phyloP scores from a whole-genome alignment of 2,797 vertebrate genomes.

The Sarcophilus harrisii region DNA sequence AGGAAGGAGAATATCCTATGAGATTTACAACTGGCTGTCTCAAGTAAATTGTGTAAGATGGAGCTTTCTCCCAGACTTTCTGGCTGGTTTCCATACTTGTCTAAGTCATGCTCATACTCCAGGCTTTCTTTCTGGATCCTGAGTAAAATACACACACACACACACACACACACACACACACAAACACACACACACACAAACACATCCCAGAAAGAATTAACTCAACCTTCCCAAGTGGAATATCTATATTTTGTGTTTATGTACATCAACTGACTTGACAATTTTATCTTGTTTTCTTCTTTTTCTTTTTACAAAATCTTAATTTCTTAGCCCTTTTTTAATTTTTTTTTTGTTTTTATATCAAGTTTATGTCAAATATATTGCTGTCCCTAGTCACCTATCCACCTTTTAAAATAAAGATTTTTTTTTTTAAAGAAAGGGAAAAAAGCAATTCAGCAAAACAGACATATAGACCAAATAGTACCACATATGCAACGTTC shows the following conservation, averaged over 20 bases:
- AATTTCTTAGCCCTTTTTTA: background rate
- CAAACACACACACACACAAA: too few relatives aligned
- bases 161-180: background rate
- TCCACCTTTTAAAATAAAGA: background rate
- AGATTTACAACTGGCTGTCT: constrained; percentile 81
- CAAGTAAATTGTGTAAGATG: constrained; percentile 80
- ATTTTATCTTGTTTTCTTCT: background rate
- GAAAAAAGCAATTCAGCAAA: background rate
- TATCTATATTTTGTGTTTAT: background rate
- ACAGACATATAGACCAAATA: background rate
- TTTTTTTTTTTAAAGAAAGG: background rate
- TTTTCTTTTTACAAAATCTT: background rate
- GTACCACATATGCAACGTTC: background rate
- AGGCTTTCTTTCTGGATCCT: constrained; percentile 35
- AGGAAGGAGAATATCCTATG: constrained; percentile 81
- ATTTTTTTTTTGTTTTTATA: background rate
- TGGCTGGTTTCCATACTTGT: constrained; percentile 78
- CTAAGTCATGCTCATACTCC: constrained; percentile 77
- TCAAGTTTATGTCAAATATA: background rate
- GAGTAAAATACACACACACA: background rate
- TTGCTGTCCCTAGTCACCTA: background rate
- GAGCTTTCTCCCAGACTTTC: constrained; percentile 80
- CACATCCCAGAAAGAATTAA: constrained; percentile 73
- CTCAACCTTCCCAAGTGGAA: constrained; percentile 62
- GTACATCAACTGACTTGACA: background rate